phyloP scores from a whole-genome alignment of 2,113 vertebrate genomes.

The Lucifuga dentata region DNA sequence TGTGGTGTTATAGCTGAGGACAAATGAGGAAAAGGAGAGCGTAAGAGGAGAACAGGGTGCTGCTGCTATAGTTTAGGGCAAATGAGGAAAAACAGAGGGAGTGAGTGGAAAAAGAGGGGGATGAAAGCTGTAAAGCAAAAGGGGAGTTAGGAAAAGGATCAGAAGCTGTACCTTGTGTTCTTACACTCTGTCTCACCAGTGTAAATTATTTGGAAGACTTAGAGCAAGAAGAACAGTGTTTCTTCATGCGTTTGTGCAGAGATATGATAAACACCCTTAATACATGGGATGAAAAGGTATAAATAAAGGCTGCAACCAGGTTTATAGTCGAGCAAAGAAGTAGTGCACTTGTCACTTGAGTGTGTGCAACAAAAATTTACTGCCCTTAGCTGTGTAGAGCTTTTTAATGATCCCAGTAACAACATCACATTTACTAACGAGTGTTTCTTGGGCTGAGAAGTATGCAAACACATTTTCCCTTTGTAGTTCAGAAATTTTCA shows the following conservation, averaged over 20 bases:
- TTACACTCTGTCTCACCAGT: neutral
- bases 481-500: constrained; percentile 3
- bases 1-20: neutral
- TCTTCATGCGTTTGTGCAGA: neutral
- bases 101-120: constrained; percentile 40
- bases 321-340: constrained; percentile 3
- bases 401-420: constrained; percentile 48
- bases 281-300: constrained; percentile 13
- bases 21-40: constrained; percentile 15
- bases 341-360: constrained; percentile 15
- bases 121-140: constrained; percentile 6
- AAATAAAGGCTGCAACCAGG: constrained; percentile 19
- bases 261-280: neutral
- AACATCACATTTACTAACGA: constrained; percentile 23
- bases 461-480: constrained; percentile 26
- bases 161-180: constrained; percentile 29
- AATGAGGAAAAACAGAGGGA: constrained; percentile 39
- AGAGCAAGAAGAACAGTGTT: neutral
- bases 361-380: constrained; percentile 34
- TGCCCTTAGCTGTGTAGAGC: neutral
- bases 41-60: constrained; percentile 2
- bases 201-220: constrained; percentile 6
- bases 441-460: constrained; percentile 12
- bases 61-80: constrained; percentile 11
- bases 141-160: neutral